phyloP scores from a whole-genome alignment of 2,113 vertebrate genomes.

The Thamnophis sirtalis region DNA sequence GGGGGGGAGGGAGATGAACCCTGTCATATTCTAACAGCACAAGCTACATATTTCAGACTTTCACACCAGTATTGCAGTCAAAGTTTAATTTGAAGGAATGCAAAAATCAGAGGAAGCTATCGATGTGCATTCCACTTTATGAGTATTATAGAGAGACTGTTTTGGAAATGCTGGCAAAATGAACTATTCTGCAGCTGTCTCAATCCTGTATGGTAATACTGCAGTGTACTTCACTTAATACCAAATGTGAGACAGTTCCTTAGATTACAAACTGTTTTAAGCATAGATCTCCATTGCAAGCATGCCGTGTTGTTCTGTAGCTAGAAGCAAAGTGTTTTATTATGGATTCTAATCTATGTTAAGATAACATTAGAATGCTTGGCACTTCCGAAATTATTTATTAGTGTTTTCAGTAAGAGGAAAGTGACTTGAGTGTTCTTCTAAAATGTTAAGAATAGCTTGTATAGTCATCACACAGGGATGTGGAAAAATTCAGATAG shows the following conservation, averaged over 20 bases:
- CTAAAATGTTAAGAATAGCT: background rate
- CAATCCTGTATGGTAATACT: background rate
- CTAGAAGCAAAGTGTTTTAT: background rate
- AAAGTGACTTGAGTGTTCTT: background rate
- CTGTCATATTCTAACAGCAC: background rate
- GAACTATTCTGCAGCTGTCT: background rate
- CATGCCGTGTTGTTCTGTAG: background rate
- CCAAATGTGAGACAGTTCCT: background rate
- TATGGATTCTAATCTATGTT: background rate
- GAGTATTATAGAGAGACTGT: background rate
- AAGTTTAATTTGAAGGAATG: background rate
- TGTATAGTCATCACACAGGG: no score
- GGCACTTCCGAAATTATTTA: background rate
- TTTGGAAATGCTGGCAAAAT: background rate
- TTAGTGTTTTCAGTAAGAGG: background rate
- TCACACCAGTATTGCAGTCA: background rate
- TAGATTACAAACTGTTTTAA: background rate
- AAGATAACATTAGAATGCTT: background rate
- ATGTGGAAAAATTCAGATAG: background rate
- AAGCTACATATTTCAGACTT: background rate
- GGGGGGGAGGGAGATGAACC: no score
- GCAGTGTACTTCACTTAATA: background rate
- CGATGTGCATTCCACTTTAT: background rate
- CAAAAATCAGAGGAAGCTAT: background rate
- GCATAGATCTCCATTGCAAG: background rate